Evolutionary conservation across 2,888 invertebrate genomes (phyloP), one percentile per base, ranked within the genome.

Genomic region (Chrysotoxum bicinctum): DNA sequence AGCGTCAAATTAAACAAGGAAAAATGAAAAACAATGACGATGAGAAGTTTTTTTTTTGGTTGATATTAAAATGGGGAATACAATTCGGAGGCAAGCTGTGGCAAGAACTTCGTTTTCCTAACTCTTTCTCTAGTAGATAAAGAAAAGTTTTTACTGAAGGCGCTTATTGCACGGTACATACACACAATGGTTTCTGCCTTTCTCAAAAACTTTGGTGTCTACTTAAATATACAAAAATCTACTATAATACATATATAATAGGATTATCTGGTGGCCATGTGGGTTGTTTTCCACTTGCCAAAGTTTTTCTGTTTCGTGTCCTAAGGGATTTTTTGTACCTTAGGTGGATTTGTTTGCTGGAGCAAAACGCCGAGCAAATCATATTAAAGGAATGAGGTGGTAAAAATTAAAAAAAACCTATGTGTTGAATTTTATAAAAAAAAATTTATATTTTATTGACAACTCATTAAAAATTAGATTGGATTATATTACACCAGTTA

Each of bases 261-360:
- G 77, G 50, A 72, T 77, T 82, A 58, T 72, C 73, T 62, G 60
- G 21, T 60, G 73, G 73, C 73, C 73, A 74, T 83, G 78, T 74
- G 83, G 78, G 74, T 69, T 69, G 52, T 78, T 83, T 83, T 83
- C 78, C 74, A 78, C 78, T 78, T 78, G 73, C 62, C 35, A 54
- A 70, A 37, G 35, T 70, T 78, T 72, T 60, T 66, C 37, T 14
- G 7, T 37, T 73, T 60, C 23, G 16, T 60, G 26, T 23, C n/a
- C n/a, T 40, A 9, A 6, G 40, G 40, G 26, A 6, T 4, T 37
- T 37, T 37, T 37, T 37, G 14, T 37, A 37, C 37, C 14, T 37
- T 14, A 37, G 37, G 37, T 37, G 37, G 40, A 16, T 52, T 60
- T 40, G 56, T 58, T 58, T 58, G 12, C 2, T 26, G 3, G 4